Evolutionary conservation across 1,140 invertebrate species (phyloP).

Genomic region (Stratiolaelaps scimitus): DNA sequence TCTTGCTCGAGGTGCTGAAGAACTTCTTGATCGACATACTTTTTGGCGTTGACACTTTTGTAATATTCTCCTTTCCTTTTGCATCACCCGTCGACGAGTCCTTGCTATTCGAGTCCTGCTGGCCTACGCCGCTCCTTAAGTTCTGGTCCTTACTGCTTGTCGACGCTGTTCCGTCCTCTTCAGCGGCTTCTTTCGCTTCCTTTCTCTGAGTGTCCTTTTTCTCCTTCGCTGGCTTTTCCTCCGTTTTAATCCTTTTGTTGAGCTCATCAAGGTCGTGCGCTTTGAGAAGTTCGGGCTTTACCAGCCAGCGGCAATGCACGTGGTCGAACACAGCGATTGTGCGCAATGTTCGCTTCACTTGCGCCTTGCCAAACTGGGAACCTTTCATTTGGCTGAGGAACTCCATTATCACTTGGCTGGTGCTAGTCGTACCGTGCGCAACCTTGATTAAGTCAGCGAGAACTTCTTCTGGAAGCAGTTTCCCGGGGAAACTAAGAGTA

Average conservation of each 20-base stretch:
- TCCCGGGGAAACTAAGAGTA: background rate
- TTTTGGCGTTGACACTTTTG: background rate
- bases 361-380: slow-evolving; percentile 6
- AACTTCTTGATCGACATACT: slow-evolving; percentile 16
- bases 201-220: background rate
- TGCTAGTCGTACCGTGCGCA: background rate
- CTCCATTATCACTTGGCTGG: background rate
- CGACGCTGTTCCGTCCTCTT: background rate
- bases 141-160: background rate
- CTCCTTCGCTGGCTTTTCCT: background rate
- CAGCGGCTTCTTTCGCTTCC: background rate
- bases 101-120: background rate
- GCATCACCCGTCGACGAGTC: background rate
- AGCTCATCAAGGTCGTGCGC: background rate
- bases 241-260: background rate
- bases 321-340: slow-evolving; percentile 4
- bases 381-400: background rate
- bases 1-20: background rate
- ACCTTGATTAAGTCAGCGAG: slow-evolving; percentile 9
- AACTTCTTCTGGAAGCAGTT: slow-evolving; percentile 6
- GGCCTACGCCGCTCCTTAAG: background rate
- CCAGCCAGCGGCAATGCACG: background rate
- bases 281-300: slow-evolving; percentile 1
- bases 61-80: background rate
- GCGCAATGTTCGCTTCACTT: slow-evolving; percentile 12